These are phyloP conservation scores for Tipula unca DNA, from an alignment of 2,888 invertebrate genomes.

Conservation along the genomic window DNA sequence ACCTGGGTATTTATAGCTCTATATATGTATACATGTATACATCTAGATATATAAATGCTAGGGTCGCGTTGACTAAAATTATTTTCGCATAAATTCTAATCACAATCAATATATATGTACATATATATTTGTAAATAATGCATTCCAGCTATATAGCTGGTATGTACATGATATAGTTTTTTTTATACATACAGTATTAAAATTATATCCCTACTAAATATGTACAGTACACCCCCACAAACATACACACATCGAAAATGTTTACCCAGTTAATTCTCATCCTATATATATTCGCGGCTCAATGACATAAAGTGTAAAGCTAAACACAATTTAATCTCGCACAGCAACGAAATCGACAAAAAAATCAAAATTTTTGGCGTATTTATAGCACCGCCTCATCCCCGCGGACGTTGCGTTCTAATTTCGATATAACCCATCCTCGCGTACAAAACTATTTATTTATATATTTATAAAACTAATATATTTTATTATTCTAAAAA, in stretches of 20 bases:
- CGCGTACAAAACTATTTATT: neutral
- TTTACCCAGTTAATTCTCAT: neutral
- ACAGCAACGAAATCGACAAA: neutral
- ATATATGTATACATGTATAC: neutral
- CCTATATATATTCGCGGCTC: neutral
- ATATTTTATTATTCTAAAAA: slow-evolving; percentile 14
- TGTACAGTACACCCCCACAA: neutral
- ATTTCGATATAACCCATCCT: neutral
- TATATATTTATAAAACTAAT: slow-evolving; percentile 14
- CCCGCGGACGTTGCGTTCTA: neutral
- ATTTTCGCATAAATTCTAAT: neutral
- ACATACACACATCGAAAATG: neutral
- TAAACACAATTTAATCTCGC: neutral
- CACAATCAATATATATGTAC: neutral
- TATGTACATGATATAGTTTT: neutral
- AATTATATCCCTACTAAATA: neutral
- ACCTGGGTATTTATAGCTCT: neutral
- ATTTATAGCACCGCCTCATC: neutral
- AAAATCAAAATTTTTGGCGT: neutral
- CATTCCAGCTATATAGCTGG: neutral
- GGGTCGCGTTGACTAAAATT: neutral
- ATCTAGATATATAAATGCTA: neutral
- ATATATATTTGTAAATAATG: neutral
- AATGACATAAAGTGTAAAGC: neutral
- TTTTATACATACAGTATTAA: neutral